These are phyloP conservation scores for Ameiurus melas DNA, from an alignment of 2,113 vertebrate species.

Conservation along the genomic window DNA sequence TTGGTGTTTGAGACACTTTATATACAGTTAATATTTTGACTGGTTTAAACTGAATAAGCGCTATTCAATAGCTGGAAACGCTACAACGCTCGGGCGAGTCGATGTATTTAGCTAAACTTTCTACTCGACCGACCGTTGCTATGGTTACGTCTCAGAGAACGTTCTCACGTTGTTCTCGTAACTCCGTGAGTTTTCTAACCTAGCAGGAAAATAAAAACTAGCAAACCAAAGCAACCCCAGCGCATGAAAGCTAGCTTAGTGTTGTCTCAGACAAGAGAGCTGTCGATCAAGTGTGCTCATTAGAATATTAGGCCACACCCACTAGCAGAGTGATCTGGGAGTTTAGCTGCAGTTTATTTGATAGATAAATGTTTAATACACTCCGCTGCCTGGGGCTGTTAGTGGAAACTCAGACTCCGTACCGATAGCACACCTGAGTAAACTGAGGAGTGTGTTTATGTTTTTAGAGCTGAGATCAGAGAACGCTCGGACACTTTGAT, in stretches of 20 bases:
- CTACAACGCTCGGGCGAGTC: background rate
- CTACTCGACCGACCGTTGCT: background rate
- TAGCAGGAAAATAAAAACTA: background rate
- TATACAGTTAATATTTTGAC: background rate
- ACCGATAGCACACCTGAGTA: background rate
- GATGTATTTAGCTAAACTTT: background rate
- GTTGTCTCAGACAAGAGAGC: background rate
- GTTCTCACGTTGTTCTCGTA: background rate
- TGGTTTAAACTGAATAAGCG: background rate
- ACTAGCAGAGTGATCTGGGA: background rate
- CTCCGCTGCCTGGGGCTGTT: background rate
- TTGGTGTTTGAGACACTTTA: background rate
- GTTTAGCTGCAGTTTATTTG: background rate
- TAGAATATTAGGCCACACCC: constrained; percentile 12
- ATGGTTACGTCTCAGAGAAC: background rate
- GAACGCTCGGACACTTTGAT: constrained; percentile 69
- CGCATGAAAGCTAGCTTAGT: background rate
- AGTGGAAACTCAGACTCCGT: constrained; percentile 29
- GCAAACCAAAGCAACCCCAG: background rate
- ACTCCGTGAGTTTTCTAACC: background rate
- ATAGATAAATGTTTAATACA: background rate
- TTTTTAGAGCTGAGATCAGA: constrained; percentile 44
- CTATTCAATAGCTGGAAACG: background rate
- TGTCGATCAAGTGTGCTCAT: background rate
- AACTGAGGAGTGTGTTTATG: background rate